phyloP scores from a whole-genome alignment of 1,140 invertebrate species.

The Holcopasites calliopsidis region DNA sequence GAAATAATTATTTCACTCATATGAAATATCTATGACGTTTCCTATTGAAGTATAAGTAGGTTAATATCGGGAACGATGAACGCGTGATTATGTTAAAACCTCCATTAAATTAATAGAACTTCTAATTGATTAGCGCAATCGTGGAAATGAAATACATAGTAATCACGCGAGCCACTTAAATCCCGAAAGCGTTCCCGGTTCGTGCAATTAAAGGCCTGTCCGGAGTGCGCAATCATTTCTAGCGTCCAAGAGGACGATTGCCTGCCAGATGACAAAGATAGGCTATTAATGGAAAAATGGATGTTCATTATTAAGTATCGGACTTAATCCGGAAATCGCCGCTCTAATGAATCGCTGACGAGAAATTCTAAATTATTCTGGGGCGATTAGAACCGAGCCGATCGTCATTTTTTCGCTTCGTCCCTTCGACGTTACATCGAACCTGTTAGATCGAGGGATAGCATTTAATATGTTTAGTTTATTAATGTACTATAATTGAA shows the following conservation, averaged over 20 bases:
- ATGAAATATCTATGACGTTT: no score
- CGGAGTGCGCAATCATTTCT: background rate
- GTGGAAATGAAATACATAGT: background rate
- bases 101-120: background rate
- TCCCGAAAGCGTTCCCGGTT: background rate
- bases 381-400: constrained; percentile 1
- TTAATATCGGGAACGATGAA: no score
- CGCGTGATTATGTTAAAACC: background rate
- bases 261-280: background rate
- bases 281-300: background rate
- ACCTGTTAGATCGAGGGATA: constrained; percentile 27
- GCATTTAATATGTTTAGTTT: no score
- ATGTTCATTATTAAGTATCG: constrained; percentile 28
- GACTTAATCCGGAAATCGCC: background rate
- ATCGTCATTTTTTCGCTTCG: background rate
- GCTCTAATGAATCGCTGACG: constrained; percentile 7
- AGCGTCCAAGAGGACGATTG: background rate
- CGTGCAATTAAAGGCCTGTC: background rate
- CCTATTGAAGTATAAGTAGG: no score
- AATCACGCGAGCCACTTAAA: constrained; percentile 12
- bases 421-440: no score
- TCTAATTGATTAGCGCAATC: background rate
- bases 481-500: no score
- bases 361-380: constrained; percentile 17
- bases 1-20: no score